Evolutionary conservation across 2,113 vertebrate species (phyloP).

Genomic region (Phainopepla nitens): DNA sequence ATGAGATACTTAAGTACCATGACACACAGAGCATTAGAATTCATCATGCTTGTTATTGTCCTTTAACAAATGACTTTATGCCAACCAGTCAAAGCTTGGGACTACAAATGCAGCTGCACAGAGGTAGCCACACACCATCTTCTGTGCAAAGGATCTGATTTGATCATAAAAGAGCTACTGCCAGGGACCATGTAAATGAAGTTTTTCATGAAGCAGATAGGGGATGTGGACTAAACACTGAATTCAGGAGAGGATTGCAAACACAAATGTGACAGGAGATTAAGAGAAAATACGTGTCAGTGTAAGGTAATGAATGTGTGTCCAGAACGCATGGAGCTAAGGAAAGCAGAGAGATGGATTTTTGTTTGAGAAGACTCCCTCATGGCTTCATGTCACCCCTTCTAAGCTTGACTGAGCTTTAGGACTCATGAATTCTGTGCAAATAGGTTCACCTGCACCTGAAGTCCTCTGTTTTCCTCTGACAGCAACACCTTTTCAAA

Average conservation of each 20-base stretch:
- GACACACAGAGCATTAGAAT: slow-evolving; percentile 28
- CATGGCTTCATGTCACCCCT: not conserved
- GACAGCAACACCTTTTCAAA: not conserved
- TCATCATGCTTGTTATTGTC: slow-evolving; percentile 34
- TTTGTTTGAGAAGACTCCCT: not conserved
- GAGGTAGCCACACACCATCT: not conserved
- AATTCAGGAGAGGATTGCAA: not conserved
- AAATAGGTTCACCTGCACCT: not conserved
- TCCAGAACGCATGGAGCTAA: not conserved
- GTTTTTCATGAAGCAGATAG: not conserved
- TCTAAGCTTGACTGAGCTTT: not conserved
- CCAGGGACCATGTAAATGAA: not conserved
- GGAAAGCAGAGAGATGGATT: not conserved
- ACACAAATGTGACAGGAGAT: not conserved
- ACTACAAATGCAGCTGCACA: not conserved
- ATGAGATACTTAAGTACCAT: not conserved
- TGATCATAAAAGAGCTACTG: not conserved
- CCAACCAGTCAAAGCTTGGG: not conserved
- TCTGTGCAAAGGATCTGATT: not conserved
- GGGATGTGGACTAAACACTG: not conserved
- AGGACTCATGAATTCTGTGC: not conserved
- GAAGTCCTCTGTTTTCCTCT: not conserved
- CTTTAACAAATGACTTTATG: slow-evolving; percentile 25
- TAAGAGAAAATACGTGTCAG: not conserved
- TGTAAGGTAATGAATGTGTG: not conserved